Conservation (phyloP, 53 echinoderm and acorn worm species). For the Mesocentrotus franciscanus region DNA sequence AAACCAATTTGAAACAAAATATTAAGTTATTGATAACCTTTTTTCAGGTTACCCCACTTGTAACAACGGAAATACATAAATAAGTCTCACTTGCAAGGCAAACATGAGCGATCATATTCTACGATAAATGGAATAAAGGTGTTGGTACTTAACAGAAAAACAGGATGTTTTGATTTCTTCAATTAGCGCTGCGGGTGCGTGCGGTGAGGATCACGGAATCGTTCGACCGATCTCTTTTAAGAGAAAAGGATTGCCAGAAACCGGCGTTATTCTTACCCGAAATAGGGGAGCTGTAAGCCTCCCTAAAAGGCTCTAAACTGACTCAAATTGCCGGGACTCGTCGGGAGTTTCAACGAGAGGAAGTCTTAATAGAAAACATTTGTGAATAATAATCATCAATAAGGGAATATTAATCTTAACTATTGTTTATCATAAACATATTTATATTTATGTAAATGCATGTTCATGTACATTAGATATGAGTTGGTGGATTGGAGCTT, state of each 20-base stretch:
- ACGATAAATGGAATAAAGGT: not conserved
- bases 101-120: not conserved
- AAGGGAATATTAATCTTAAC: not conserved
- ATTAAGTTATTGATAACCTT: too few species aligned
- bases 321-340: not conserved
- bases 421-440: too few species aligned
- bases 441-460: too few species aligned
- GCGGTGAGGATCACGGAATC: not conserved
- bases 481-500: too few species aligned
- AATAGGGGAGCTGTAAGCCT: not conserved
- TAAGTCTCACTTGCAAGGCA: not conserved
- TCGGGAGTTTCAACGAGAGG: not conserved
- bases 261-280: not conserved
- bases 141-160: not conserved
- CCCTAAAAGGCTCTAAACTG: not conserved
- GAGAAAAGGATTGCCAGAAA: not conserved
- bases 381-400: too few species aligned
- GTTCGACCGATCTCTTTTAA: not conserved
- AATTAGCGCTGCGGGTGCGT: not conserved
- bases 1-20: too few species aligned
- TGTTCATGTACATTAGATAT: too few species aligned
- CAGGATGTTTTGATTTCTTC: constrained; percentile 7
- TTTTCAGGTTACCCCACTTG: too few species aligned
- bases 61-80: not conserved
- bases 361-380: not conserved